Evolutionary conservation across 2,888 invertebrate genomes (phyloP).

Genomic region (Leucozona laternaria): DNA sequence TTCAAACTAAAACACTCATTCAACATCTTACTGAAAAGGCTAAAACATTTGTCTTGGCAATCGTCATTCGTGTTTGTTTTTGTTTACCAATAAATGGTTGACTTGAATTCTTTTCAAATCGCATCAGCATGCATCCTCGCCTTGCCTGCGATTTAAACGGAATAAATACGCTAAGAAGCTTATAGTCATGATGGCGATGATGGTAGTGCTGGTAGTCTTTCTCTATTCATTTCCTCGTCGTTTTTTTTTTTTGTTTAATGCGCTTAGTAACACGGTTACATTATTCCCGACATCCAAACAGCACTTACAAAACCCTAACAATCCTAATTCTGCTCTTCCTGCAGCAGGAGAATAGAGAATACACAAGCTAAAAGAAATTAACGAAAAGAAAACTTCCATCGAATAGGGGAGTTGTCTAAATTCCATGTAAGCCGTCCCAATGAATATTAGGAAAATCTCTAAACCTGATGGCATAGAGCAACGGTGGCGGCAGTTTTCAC

Average conservation of each 20-base stretch:
- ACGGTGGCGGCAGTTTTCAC: constrained; percentile 1
- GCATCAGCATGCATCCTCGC: constrained; percentile 11
- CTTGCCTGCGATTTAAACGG: constrained; percentile 27
- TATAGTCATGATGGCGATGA: constrained; percentile 28
- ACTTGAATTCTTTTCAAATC: constrained; percentile 25
- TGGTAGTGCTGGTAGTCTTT: constrained; percentile 13
- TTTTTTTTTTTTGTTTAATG: constrained; percentile 37
- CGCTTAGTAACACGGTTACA: constrained; percentile 49
- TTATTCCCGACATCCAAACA: constrained; percentile 32
- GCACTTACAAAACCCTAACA: constrained; percentile 43
- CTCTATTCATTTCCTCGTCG: constrained; percentile 7
- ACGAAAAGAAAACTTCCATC: constrained; percentile 34
- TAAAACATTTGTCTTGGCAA: constrained; percentile 27
- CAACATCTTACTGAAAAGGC: neutral
- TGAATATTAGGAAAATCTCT: constrained; percentile 51
- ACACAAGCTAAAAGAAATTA: neutral
- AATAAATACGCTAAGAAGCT: constrained; percentile 54
- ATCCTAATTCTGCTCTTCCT: constrained; percentile 37
- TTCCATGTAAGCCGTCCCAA: constrained; percentile 56
- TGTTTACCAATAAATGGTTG: constrained; percentile 27
- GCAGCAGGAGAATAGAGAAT: neutral
- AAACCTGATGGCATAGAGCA: constrained; percentile 15
- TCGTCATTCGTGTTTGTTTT: constrained; percentile 12
- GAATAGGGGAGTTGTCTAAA: constrained; percentile 28
- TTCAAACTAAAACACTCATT: neutral